Conservation (phyloP, 2,888 invertebrate genomes). For the Spilosoma lubricipeda region DNA sequence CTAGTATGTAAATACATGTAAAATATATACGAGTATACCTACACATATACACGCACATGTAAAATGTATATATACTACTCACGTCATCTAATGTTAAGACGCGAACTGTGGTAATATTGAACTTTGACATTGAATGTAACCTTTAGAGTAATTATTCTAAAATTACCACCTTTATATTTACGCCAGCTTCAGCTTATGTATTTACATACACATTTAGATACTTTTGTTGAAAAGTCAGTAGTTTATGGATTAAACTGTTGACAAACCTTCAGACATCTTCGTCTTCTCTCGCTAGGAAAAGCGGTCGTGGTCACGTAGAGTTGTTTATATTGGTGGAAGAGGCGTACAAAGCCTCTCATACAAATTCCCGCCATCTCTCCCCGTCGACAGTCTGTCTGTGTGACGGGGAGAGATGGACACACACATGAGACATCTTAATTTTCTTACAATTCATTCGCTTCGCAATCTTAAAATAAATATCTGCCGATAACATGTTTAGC, state of each 20-base stretch:
- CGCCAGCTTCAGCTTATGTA: too few species aligned
- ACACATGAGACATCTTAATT: too few species aligned
- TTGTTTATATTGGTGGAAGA: too few species aligned
- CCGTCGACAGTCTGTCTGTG: too few species aligned
- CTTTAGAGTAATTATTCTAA: not conserved
- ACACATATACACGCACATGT: not conserved
- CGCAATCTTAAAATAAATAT: not conserved
- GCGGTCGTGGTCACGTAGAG: too few species aligned
- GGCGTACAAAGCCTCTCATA: too few species aligned
- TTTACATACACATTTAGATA: not conserved
- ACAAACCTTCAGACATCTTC: too few species aligned
- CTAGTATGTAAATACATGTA: not conserved
- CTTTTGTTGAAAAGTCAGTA: too few species aligned
- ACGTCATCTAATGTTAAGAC: not conserved
- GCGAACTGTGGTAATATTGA: not conserved
- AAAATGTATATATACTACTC: not conserved
- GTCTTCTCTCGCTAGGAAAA: too few species aligned
- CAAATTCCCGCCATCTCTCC: too few species aligned
- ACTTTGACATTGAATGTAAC: not conserved
- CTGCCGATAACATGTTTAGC: not conserved
- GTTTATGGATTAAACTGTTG: too few species aligned
- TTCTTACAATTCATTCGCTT: not conserved
- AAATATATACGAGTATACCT: not conserved
- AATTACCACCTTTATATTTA: not conserved
- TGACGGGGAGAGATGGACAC: too few species aligned